A percentile compares a stretch with the other conserved stretches of the same genome.
These are phyloP conservation scores for Neoniphon sammara DNA, from an alignment of 2,797 vertebrate genomes.

Conservation along the genomic window DNA sequence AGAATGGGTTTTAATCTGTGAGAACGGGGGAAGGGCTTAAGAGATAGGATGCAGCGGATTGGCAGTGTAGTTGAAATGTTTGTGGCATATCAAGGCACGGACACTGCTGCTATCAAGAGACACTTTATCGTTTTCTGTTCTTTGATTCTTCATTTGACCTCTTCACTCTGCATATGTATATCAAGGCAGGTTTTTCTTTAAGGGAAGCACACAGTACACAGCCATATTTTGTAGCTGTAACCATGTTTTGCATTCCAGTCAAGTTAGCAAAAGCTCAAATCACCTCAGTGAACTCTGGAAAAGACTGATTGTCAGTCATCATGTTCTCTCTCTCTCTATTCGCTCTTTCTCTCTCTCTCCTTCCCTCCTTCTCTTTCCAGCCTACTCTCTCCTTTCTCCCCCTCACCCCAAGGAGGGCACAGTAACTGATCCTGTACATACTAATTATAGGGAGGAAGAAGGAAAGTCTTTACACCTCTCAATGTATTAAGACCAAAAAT, in stretches of 20 bases:
- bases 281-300: constrained; percentile 32
- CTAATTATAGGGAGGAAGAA: constrained; percentile 60
- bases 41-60: neutral
- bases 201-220: constrained; percentile 7
- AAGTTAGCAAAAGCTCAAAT: constrained; percentile 33
- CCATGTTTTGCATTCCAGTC: constrained; percentile 38
- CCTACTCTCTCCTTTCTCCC: constrained; percentile 16
- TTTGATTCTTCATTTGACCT: neutral
- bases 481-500: constrained; percentile 48
- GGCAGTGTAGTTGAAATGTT: neutral
- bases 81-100: constrained; percentile 13
- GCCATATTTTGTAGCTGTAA: constrained; percentile 14
- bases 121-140: constrained; percentile 13
- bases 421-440: constrained; percentile 68
- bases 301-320: constrained; percentile 40
- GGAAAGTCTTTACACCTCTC: constrained; percentile 36
- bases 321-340: constrained; percentile 14
- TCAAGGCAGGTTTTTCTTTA: constrained; percentile 11
- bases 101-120: constrained; percentile 40
- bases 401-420: constrained; percentile 42
- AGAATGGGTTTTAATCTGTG: constrained; percentile 2
- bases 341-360: constrained; percentile 15
- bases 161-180: constrained; percentile 7
- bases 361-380: constrained; percentile 17
- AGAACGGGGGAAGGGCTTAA: neutral